Evolutionary conservation across 2,113 vertebrate genomes (phyloP), one percentile per base, ranked within the genome.

Genomic region (Arenaria interpres): DNA sequence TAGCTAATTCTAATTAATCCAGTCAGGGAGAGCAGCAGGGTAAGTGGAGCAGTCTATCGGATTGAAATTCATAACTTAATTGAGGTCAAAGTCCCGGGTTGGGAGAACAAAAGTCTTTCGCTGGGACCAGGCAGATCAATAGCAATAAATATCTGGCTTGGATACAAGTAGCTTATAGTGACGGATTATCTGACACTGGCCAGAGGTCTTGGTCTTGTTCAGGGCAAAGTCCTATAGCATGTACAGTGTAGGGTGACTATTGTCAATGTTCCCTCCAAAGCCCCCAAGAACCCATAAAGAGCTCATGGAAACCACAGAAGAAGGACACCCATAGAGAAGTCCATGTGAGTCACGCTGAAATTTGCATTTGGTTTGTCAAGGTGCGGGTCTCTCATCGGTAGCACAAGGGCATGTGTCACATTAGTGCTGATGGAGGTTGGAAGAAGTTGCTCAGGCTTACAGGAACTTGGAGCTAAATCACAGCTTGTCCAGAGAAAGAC

Each of bases 41-140:
- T 98, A 98, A 98, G 99, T 98, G 98, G 98, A 98, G 97, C 98
- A 99, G 99, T 99, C 99, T 99, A 99, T 99, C 98, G 99, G 99
- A 99, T 99, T 99, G 99, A 99, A 99, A 99, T 99, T 99, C 99
- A 99, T 99, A 99, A 99, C 99, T 99, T 99, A 99, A 99, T 99
- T 99, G 99, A 99, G 99, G 99, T 99, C 99, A 99, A 98, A 99
- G 99, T 99, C 98, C 98, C 95, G 96, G 98, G 98, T 98, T 98
- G 98, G 98, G 98, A 99, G 99, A 99, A 99, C 99, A 99, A 99
- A 99, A 99, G 99, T 99, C 99, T 99, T 98, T 98, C 97, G 93
- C 99, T 98, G 97, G 98, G 99, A 99, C 98, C 99, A 99, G 98
- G 98, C 97, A 98, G 99, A 99, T 99, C 99, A 99, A 99, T 99